Evolutionary conservation across 2,888 invertebrate species (phyloP).

Genomic region (Chalcis sispes): DNA sequence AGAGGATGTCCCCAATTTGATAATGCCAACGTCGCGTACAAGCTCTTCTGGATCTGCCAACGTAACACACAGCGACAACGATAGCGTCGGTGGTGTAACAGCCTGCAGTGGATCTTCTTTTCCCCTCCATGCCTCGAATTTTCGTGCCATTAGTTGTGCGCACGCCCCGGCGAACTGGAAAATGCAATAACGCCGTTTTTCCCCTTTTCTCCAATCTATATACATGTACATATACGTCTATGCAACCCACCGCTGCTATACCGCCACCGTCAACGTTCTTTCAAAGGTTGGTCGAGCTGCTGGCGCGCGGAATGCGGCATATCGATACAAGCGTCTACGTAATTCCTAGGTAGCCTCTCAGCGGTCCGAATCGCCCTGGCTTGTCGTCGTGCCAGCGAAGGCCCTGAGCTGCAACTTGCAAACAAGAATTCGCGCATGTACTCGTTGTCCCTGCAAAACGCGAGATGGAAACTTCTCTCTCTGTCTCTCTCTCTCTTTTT

Average conservation of each 20-base stretch:
- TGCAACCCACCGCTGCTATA: not conserved
- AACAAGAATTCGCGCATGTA: constrained; percentile 10
- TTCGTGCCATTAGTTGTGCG: not conserved
- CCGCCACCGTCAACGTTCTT: too few relatives aligned
- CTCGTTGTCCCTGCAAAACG: not conserved
- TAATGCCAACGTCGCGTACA: constrained; percentile 22
- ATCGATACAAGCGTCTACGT: constrained; percentile 41
- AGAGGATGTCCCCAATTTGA: constrained; percentile 41
- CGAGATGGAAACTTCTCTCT: constrained; percentile 17
- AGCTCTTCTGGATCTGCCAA: not conserved
- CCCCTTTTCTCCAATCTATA: too few relatives aligned
- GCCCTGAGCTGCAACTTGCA: not conserved
- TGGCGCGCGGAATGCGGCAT: constrained; percentile 7
- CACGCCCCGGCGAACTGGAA: constrained; percentile 12
- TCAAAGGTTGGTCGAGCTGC: too few relatives aligned
- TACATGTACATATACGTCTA: too few relatives aligned
- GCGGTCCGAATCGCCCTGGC: not conserved
- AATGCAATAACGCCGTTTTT: constrained; percentile 47
- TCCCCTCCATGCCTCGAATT: constrained; percentile 4
- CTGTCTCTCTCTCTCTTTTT: not conserved
- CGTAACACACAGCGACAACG: not conserved
- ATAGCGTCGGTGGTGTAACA: not conserved
- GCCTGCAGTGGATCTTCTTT: too few relatives aligned
- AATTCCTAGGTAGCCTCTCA: constrained; percentile 5
- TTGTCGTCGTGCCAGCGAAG: constrained; percentile 33